Evolutionary conservation across 2,113 vertebrate species (phyloP).

Genomic region (Proteles cristata): DNA sequence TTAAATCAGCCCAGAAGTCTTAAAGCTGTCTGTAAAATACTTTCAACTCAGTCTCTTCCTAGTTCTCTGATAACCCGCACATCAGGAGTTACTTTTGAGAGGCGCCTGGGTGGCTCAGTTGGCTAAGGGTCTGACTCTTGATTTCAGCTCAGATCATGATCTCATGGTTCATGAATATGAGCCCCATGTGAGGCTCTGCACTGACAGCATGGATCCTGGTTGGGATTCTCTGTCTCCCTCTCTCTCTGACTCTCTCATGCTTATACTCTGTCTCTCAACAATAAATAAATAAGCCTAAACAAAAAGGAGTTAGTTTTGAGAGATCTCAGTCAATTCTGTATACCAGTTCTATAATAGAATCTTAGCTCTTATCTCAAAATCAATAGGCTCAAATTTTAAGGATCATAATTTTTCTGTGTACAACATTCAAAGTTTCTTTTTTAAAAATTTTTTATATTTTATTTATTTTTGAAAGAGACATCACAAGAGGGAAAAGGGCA

Average conservation of each 20-base stretch:
- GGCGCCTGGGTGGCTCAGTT: not conserved
- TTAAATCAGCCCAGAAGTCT: not conserved
- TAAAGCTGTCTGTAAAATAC: slow-evolving; percentile 40
- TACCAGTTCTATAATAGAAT: not conserved
- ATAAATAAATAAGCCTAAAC: no score
- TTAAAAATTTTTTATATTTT: no score
- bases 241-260: no score
- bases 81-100: not conserved
- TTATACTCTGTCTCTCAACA: no score
- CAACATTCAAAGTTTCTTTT: not conserved
- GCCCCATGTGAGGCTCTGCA: no score
- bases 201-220: no score
- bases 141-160: no score
- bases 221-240: no score
- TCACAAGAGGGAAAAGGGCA: no score
- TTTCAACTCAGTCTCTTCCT: not conserved
- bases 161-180: no score
- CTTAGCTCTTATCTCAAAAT: slow-evolving; percentile 17
- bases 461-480: no score
- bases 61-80: not conserved
- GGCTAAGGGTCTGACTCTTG: no score
- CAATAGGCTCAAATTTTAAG: not conserved
- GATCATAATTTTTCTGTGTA: not conserved
- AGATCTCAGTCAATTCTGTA: not conserved
- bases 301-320: not conserved